Evolutionary conservation across 2,888 invertebrate genomes (phyloP).

Genomic region (Trachelus troglodyta): DNA sequence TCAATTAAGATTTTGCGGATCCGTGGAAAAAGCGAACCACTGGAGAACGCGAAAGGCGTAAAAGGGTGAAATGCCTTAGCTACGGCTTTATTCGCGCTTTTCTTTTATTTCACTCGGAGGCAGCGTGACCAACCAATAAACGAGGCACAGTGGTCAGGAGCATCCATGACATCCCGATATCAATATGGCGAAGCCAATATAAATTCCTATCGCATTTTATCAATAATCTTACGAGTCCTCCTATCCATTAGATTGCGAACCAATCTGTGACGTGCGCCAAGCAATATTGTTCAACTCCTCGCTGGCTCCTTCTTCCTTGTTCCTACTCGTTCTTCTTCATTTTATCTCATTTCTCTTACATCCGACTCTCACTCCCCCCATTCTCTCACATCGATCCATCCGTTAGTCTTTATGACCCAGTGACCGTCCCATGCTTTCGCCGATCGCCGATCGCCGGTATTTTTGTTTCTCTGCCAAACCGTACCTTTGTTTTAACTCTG

Average conservation of each 20-base stretch:
- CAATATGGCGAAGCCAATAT: neutral
- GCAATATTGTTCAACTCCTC: slow-evolving; percentile 22
- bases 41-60: no score
- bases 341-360: slow-evolving; percentile 17
- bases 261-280: slow-evolving; percentile 17
- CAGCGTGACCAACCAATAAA: no score
- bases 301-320: slow-evolving; percentile 16
- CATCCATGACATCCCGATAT: no score
- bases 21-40: no score
- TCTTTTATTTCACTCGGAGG: no score
- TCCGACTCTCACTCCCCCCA: slow-evolving; percentile 9
- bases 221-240: slow-evolving; percentile 7
- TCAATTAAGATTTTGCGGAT: no score
- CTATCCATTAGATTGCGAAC: neutral
- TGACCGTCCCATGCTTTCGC: neutral
- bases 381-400: neutral
- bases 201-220: slow-evolving; percentile 11
- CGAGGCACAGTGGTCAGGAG: no score
- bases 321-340: neutral
- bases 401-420: neutral
- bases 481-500: neutral
- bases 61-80: no score
- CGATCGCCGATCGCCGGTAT: neutral
- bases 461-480: neutral
- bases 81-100: no score